Percentiles rank a stretch among this genome's conserved stretches.
phyloP scores from a whole-genome alignment of 1,140 invertebrate species.

The Drosophila santomea region DNA sequence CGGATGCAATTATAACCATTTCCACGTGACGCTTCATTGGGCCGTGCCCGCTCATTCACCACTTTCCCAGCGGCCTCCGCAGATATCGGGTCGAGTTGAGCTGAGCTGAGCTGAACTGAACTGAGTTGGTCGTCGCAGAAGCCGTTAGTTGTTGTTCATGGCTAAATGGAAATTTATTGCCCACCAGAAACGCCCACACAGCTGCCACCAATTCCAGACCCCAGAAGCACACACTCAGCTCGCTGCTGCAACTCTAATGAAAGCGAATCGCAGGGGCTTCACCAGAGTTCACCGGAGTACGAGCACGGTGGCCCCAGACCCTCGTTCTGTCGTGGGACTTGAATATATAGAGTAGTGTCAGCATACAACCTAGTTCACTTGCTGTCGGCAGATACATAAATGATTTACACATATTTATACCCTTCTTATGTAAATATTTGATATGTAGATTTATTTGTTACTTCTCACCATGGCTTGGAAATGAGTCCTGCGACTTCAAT shows the following conservation, averaged over 20 bases:
- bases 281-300: conserved; percentile 16
- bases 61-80: conserved; percentile 5
- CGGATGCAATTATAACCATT: conserved; percentile 82
- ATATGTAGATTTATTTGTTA: too few relatives aligned
- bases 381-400: not conserved
- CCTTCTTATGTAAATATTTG: too few relatives aligned
- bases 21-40: conserved; percentile 81
- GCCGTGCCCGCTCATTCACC: conserved; percentile 20
- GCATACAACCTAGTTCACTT: conserved; percentile 1
- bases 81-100: conserved; percentile 40
- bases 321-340: not conserved
- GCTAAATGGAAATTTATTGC: conserved; percentile 82
- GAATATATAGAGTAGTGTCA: conserved; percentile 11
- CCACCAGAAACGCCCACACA: conserved; percentile 70
- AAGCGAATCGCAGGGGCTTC: conserved; percentile 42
- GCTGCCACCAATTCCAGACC: conserved; percentile 39
- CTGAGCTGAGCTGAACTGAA: conserved; percentile 15
- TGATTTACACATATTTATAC: too few relatives aligned
- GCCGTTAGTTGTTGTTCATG: conserved; percentile 58
- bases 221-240: conserved; percentile 13
- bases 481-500: too few relatives aligned
- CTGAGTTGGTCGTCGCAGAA: conserved; percentile 46
- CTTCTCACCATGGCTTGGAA: too few relatives aligned
- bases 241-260: conserved; percentile 44
- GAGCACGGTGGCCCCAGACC: conserved; percentile 9